Evolutionary conservation across 2,113 vertebrate species (phyloP), one percentile per base, ranked within the genome.

Genomic region (Gila orcuttii): DNA sequence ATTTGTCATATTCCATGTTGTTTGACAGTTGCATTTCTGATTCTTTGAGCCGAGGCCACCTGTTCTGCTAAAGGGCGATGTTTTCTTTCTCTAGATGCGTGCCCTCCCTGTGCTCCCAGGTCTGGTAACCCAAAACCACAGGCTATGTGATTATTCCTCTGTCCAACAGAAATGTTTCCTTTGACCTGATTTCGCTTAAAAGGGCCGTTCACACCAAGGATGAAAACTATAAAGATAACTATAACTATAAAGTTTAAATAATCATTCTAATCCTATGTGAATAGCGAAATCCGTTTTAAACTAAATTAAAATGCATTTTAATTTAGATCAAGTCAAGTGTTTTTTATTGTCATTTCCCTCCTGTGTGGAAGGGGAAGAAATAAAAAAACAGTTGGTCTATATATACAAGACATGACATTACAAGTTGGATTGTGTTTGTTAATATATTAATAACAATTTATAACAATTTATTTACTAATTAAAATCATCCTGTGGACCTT

Each of bases 81-180:
- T 82, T 79, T 64, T 64, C 28, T 42, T 50, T 52, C 36, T 80
- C n/a, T 69, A 62, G 85, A 84, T 69, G 77, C 28, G 5, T 84
- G 59, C 23, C 55, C 60, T 83, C 59, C 9, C 50, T 57, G 50
- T 84, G 77, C 64, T 83, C 71, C 60, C 83, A 69, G 68, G 62
- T 33, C 59, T 86, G 47, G 87, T 82, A 88, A 86, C 69, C 60
- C 19, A 84, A 82, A 86, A 84, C 85, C 85, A 86, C 39, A 82
- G 50, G 52, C 68, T 78, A 21, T 79, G n/a, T 82, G 36, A 86
- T 39, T 74, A 86, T 74, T 42, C 73, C 55, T 33, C 78, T 79
- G 45, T 69, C 57, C 36, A 78, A 36, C 52, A 17, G 64, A 87
- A 82, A 73, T 84, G 52, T 39, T 83, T 60, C 60, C 59, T 82